phyloP scores from a whole-genome alignment of 2,888 invertebrate species.

The Drosophila putrida region DNA sequence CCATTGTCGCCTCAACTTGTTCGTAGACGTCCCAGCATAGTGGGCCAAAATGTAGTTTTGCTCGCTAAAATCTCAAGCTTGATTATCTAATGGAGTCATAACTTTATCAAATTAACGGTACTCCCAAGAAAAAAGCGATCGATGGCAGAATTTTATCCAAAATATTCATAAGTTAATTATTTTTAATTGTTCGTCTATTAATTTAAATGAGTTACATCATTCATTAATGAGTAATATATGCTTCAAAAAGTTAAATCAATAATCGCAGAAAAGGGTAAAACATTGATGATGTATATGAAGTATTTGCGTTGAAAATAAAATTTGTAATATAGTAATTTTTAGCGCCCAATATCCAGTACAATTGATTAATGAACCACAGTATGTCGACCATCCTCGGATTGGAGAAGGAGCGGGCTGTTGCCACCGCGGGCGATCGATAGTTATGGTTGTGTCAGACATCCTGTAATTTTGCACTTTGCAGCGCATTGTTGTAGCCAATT shows the following conservation, averaged over 20 bases:
- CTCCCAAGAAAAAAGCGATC: background rate
- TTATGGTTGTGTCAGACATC: constrained; percentile 78
- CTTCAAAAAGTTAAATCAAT: background rate
- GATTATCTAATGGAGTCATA: background rate
- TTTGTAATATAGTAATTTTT: background rate
- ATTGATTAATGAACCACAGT: constrained; percentile 23
- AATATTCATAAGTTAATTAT: background rate
- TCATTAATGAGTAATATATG: background rate
- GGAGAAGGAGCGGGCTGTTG: constrained; percentile 5
- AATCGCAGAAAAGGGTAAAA: background rate
- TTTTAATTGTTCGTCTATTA: background rate
- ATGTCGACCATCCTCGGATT: background rate
- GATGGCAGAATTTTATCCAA: background rate
- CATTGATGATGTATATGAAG: background rate
- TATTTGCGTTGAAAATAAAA: background rate
- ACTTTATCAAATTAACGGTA: background rate
- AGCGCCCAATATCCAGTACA: background rate
- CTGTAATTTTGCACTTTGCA: constrained; percentile 73
- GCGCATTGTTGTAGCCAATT: constrained; percentile 43
- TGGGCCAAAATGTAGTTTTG: constrained; percentile 27
- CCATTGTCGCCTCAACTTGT: constrained; percentile 72
- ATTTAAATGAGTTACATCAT: background rate
- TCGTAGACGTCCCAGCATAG: constrained; percentile 28
- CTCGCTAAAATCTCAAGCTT: background rate
- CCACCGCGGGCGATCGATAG: constrained; percentile 70